phyloP scores from a whole-genome alignment of 2,888 invertebrate species.

The Ypsolopha scabrella region DNA sequence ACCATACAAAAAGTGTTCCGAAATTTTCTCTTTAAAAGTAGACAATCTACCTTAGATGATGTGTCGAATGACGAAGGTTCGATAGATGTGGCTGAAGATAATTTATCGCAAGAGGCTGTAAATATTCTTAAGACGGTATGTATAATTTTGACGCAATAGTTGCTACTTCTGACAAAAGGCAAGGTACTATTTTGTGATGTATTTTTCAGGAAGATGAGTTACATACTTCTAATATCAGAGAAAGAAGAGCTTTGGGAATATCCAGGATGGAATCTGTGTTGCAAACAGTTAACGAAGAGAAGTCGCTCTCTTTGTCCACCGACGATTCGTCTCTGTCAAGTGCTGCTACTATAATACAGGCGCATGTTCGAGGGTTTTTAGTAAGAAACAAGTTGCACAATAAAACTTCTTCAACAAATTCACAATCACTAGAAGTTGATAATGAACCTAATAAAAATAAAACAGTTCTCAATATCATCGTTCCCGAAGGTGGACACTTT shows the following conservation, averaged over 20 bases:
- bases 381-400: constrained; percentile 66
- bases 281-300: constrained; percentile 66
- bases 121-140: neutral
- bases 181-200: constrained; percentile 1
- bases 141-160: neutral
- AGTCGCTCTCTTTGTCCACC: constrained; percentile 57
- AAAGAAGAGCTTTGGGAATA: constrained; percentile 43
- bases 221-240: constrained; percentile 28
- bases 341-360: constrained; percentile 76
- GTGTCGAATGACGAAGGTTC: constrained; percentile 30
- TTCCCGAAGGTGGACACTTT: constrained; percentile 47
- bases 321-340: constrained; percentile 64
- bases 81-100: constrained; percentile 20
- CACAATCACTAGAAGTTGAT: constrained; percentile 41
- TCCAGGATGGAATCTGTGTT: constrained; percentile 58
- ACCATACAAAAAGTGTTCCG: constrained; percentile 72
- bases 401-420: constrained; percentile 43
- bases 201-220: constrained; percentile 38
- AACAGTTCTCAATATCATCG: constrained; percentile 57
- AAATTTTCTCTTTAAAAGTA: constrained; percentile 55
- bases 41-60: constrained; percentile 53
- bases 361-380: constrained; percentile 76
- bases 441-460: constrained; percentile 38
- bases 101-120: neutral
- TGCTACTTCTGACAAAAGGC: neutral